phyloP scores from a whole-genome alignment of 1,140 invertebrate species.

The Mya arenaria region DNA sequence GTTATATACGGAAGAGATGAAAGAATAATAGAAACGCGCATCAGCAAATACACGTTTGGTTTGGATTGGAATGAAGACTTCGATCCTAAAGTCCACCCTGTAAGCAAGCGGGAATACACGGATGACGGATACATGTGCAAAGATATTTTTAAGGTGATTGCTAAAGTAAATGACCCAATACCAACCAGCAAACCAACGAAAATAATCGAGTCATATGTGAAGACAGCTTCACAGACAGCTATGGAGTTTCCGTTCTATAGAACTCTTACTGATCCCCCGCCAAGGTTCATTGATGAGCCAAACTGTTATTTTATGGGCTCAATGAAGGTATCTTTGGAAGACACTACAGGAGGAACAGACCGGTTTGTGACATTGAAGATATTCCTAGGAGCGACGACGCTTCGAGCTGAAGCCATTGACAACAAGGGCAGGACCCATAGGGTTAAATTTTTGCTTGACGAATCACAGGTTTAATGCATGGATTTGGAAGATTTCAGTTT shows the following conservation, averaged over 20 bases:
- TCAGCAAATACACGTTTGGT: constrained; percentile 29
- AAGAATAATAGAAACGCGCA: constrained; percentile 14
- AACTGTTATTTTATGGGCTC: constrained; percentile 26
- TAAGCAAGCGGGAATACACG: constrained; percentile 8
- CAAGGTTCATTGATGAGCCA: constrained; percentile 15
- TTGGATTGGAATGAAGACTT: constrained; percentile 49
- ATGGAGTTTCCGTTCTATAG: constrained; percentile 47
- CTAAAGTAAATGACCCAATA: not conserved
- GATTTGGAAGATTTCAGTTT: too few species aligned
- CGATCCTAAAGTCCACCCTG: not conserved
- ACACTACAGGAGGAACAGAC: not conserved
- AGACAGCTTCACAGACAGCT: not conserved
- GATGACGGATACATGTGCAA: constrained; percentile 26
- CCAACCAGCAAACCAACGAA: not conserved
- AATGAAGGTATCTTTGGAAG: not conserved
- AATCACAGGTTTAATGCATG: constrained; percentile 37
- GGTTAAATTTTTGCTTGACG: constrained; percentile 8
- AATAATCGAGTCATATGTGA: constrained; percentile 31
- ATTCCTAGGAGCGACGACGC: constrained; percentile 25
- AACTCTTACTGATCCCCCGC: not conserved
- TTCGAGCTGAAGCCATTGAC: constrained; percentile 25
- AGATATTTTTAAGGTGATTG: constrained; percentile 32
- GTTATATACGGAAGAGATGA: constrained; percentile 34
- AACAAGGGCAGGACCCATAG: not conserved
- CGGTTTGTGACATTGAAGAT: constrained; percentile 22